phyloP scores from a whole-genome alignment of 2,113 vertebrate genomes.

The Alligator mississippiensis region DNA sequence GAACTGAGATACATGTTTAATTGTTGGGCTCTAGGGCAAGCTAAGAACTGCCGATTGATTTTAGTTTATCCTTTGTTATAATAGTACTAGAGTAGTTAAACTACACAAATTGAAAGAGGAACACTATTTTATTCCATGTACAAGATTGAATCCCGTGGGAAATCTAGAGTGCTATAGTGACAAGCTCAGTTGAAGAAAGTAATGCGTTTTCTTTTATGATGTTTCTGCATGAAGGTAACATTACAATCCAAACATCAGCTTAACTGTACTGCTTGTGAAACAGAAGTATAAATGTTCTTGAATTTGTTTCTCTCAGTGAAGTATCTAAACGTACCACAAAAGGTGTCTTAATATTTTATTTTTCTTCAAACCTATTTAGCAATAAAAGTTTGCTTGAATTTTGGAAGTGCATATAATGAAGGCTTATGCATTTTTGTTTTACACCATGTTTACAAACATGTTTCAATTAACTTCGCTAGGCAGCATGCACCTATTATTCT shows the following conservation, averaged over 20 bases:
- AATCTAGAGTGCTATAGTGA: neutral
- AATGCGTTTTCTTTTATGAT: neutral
- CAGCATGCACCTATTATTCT: neutral
- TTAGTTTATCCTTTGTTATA: conserved; percentile 23
- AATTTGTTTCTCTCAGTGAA: conserved; percentile 24
- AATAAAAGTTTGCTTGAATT: conserved; percentile 4
- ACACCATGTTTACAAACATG: neutral
- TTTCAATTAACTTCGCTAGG: neutral
- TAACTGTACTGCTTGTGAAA: neutral
- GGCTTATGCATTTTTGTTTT: neutral
- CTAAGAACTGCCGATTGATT: conserved; percentile 4
- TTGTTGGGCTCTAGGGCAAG: conserved; percentile 5
- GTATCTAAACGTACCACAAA: neutral
- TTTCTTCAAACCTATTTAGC: conserved; percentile 9
- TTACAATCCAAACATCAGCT: conserved; percentile 4
- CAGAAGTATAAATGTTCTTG: neutral
- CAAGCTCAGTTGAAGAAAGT: neutral
- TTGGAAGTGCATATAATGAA: neutral
- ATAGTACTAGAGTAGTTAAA: neutral
- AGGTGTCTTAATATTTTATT: neutral
- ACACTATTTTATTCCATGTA: neutral
- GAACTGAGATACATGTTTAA: neutral
- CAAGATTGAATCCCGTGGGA: neutral
- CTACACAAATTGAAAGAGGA: conserved; percentile 1
- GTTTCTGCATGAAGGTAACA: neutral